Evolutionary conservation across 2,113 vertebrate species (phyloP), one percentile per base, ranked within the genome.

Genomic region (Tonatia bakeri): DNA sequence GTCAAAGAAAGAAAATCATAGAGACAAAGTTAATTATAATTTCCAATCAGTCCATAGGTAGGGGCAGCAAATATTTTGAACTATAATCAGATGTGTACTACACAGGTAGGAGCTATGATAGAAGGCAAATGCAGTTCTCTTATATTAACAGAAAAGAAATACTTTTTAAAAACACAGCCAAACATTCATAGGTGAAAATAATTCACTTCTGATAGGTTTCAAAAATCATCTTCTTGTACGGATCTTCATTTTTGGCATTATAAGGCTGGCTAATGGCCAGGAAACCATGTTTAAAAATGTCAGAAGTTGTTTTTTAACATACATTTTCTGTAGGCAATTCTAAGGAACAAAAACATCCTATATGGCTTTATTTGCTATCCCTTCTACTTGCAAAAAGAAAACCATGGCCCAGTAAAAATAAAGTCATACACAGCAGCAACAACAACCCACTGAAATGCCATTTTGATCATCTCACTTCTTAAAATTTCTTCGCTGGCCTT

Each of bases 1-100:
- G 76, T 87, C 59, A 83, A 75, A 87, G 69, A 83, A 70, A 87
- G 69, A 86, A 92, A 95, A 91, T 69, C 50, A 45, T 8, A 91
- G 47, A 54, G 24, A 26, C 56, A 73, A 59, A n/a, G 7, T 19
- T 69, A 79, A 43, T 59, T 83, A 77, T 43, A 89, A 59, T 24
- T 7, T 83, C 38, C 8, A 85, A 16, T 81, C 9, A 56, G 61
- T 45, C 19, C 36, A 79, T 2, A 77, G 45, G 10, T 81, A 82
- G n/a, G 15, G 26, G 12, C 20, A 69, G 36, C 1, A 86, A 72
- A 47, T 59, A 36, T 84, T 80, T 61, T 93, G 26, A 95, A 36
- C 0, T 80, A 73, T 77, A 52, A 61, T 54, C 50, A 4, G 4
- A 50, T 65, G 47, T 65, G 43, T 67, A 20, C 8, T 45, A 40